Percentiles rank a stretch among this genome's conserved stretches.
Conservation (phyloP, 1,140 invertebrate genomes). For the Bombus waltoni region DNA sequence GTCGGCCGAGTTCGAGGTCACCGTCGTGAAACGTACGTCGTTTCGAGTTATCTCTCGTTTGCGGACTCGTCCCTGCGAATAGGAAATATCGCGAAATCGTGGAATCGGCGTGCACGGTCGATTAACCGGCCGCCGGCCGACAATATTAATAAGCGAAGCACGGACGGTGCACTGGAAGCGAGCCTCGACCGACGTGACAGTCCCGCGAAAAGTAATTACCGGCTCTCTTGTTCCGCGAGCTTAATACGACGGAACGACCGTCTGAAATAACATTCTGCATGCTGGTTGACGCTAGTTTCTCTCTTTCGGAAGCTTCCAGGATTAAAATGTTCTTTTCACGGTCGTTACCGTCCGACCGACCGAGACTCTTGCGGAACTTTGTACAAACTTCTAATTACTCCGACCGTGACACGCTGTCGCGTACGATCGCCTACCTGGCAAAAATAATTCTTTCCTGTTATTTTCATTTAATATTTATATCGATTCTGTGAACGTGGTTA, state of each 20-base stretch:
- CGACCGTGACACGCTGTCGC: background rate
- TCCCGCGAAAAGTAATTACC: conserved; percentile 67
- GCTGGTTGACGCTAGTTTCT: conserved; percentile 11
- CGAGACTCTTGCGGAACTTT: background rate
- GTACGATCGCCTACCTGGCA: background rate
- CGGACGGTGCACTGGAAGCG: conserved; percentile 23
- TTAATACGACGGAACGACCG: conserved; percentile 59
- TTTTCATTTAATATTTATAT: background rate
- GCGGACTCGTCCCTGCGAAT: background rate
- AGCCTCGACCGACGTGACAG: conserved; percentile 57
- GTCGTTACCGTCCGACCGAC: conserved; percentile 10
- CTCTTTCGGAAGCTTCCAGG: background rate
- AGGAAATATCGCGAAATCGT: conserved; percentile 56
- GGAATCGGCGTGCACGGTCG: conserved; percentile 28
- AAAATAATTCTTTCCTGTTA: background rate
- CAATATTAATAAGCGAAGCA: conserved; percentile 63
- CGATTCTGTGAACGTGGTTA: background rate
- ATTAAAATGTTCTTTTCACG: conserved; percentile 37
- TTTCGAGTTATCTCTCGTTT: background rate
- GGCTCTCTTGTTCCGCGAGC: conserved; percentile 58
- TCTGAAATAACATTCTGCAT: conserved; percentile 52
- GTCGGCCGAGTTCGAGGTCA: background rate
- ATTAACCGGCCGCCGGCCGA: conserved; percentile 49
- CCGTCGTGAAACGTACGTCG: background rate
- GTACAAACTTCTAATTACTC: conserved; percentile 34